Percentiles rank a stretch among this genome's conserved stretches.
Evolutionary conservation across 92 coral and sea anemone genomes (phyloP).

Genomic region (Plumapathes pennacea): DNA sequence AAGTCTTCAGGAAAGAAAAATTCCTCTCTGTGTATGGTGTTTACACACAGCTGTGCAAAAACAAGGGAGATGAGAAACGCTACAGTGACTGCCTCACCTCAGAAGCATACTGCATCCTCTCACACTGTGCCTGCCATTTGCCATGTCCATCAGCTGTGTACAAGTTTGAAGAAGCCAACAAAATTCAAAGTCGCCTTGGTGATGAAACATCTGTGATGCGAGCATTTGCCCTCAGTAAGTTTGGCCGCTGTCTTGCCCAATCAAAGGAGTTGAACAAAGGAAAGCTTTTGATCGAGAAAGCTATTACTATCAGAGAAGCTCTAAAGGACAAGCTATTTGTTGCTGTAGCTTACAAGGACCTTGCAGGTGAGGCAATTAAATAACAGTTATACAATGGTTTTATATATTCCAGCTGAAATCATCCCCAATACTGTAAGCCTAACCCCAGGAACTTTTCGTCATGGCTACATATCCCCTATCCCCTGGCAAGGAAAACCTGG

Average conservation of each 20-base stretch:
- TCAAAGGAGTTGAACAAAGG: slow-evolving; percentile 62
- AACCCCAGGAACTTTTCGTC: too few species aligned
- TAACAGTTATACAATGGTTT: background rate
- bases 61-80: slow-evolving; percentile 59
- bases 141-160: slow-evolving; percentile 91
- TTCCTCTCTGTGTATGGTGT: slow-evolving; percentile 67
- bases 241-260: slow-evolving; percentile 81
- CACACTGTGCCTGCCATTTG: slow-evolving; percentile 91
- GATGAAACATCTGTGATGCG: slow-evolving; percentile 61
- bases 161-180: slow-evolving; percentile 81
- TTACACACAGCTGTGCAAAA: slow-evolving; percentile 63
- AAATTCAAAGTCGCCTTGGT: slow-evolving; percentile 65
- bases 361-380: slow-evolving; percentile 89
- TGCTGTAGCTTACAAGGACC: slow-evolving; percentile 82
- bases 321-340: slow-evolving; percentile 52
- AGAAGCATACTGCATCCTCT: slow-evolving; percentile 84
- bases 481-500: too few species aligned
- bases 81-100: slow-evolving; percentile 80
- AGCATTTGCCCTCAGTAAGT: slow-evolving; percentile 81
- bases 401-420: slow-evolving; percentile 1
- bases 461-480: too few species aligned
- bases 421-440: too few species aligned
- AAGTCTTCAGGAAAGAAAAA: slow-evolving; percentile 75
- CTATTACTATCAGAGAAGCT: slow-evolving; percentile 63
- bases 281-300: slow-evolving; percentile 54